phyloP scores from a whole-genome alignment of 2,113 vertebrate genomes.

The Euleptes europaea region DNA sequence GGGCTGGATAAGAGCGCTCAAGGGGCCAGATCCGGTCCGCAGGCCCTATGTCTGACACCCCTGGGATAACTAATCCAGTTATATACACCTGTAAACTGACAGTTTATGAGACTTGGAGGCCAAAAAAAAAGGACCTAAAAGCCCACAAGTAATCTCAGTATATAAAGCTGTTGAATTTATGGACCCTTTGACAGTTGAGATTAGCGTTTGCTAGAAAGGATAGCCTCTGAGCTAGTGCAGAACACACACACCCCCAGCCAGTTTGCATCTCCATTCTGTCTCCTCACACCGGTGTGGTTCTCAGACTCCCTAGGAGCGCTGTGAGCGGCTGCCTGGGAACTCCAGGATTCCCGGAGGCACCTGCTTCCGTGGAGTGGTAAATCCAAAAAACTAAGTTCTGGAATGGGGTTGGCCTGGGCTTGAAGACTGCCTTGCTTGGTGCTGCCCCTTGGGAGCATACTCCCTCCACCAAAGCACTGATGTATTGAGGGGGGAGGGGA shows the following conservation, averaged over 20 bases:
- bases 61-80: no score
- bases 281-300: neutral
- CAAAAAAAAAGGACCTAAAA: no score
- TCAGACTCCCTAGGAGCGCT: no score
- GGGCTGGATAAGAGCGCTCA: no score
- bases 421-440: neutral
- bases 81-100: neutral
- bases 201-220: neutral
- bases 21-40: no score
- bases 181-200: neutral
- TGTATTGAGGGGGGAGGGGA: no score
- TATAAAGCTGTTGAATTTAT: no score
- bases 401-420: no score
- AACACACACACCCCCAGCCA: no score
- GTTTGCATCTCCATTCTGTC: neutral
- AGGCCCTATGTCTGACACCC: no score
- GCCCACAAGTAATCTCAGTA: no score
- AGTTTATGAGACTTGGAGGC: neutral
- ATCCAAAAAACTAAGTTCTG: neutral
- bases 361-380: neutral
- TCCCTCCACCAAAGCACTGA: neutral
- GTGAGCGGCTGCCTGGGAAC: neutral
- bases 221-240: neutral
- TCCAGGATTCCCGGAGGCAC: neutral
- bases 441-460: neutral